A percentile compares a stretch with the other conserved stretches of the same genome.
Conservation (phyloP, 1,140 invertebrate species). For the Polypedilum vanderplanki region DNA sequence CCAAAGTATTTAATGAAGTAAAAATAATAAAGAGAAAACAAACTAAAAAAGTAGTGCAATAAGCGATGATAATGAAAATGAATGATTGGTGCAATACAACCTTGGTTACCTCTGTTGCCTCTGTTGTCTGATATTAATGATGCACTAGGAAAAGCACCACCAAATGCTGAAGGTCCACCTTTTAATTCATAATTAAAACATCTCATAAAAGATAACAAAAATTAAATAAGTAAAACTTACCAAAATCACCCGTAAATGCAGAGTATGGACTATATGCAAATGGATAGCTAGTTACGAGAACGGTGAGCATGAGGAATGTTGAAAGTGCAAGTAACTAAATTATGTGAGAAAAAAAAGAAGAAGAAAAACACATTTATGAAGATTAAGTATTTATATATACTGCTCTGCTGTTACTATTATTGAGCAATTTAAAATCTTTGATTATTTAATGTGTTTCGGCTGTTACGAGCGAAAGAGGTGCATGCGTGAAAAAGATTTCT, state of each 20-base stretch:
- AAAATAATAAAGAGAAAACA: neutral
- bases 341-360: neutral
- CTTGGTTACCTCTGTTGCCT: conserved; percentile 22
- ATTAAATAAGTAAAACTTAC: neutral
- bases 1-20: neutral
- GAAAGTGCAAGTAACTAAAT: conserved; percentile 16
- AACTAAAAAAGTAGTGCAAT: neutral
- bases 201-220: neutral
- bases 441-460: neutral
- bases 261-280: neutral
- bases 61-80: conserved; percentile 22
- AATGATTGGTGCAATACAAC: conserved; percentile 1
- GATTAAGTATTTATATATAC: neutral
- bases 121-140: neutral
- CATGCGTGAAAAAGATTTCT: no score
- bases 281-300: neutral
- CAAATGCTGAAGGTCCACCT: conserved; percentile 9
- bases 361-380: neutral
- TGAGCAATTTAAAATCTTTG: neutral
- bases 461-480: neutral
- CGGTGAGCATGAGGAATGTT: neutral
- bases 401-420: neutral
- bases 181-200: neutral
- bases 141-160: conserved; percentile 5
- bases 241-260: neutral